Evolutionary conservation across 2,888 invertebrate genomes (phyloP).

Genomic region (Schizaphis graminum): DNA sequence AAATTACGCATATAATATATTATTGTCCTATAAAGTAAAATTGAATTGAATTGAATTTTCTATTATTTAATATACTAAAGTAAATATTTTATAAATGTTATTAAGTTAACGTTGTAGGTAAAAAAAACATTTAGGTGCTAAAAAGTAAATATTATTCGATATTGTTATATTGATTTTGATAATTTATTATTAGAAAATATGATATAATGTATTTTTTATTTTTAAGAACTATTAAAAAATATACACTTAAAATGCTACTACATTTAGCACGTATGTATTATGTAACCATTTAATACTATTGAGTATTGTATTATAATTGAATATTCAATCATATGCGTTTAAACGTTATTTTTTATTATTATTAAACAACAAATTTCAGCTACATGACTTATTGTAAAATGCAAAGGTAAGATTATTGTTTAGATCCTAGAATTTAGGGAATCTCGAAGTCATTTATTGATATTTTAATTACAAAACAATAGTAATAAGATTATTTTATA

Average conservation of each 20-base stretch:
- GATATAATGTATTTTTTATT: background rate
- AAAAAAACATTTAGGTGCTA: background rate
- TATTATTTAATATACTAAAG: too few relatives aligned
- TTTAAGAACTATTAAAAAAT: background rate
- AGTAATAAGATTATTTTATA: too few relatives aligned
- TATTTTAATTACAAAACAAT: too few relatives aligned
- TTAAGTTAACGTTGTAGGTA: background rate
- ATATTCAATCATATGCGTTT: background rate
- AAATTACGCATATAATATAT: background rate
- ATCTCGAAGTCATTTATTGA: too few relatives aligned
- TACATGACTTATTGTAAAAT: background rate
- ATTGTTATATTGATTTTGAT: background rate
- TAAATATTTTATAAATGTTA: too few relatives aligned
- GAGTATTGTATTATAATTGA: background rate
- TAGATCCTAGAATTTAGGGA: too few relatives aligned
- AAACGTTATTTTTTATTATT: background rate
- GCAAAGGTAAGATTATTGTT: too few relatives aligned
- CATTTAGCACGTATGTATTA: too few relatives aligned
- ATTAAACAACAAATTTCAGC: background rate
- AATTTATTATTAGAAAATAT: background rate
- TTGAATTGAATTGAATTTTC: background rate
- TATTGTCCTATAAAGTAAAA: background rate
- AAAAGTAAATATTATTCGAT: background rate
- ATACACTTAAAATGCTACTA: too few relatives aligned
- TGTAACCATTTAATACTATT: background rate